A percentile compares a stretch with the other conserved stretches of the same genome.
Evolutionary conservation across 1,140 invertebrate genomes (phyloP).

Genomic region (Philaenus spumarius): DNA sequence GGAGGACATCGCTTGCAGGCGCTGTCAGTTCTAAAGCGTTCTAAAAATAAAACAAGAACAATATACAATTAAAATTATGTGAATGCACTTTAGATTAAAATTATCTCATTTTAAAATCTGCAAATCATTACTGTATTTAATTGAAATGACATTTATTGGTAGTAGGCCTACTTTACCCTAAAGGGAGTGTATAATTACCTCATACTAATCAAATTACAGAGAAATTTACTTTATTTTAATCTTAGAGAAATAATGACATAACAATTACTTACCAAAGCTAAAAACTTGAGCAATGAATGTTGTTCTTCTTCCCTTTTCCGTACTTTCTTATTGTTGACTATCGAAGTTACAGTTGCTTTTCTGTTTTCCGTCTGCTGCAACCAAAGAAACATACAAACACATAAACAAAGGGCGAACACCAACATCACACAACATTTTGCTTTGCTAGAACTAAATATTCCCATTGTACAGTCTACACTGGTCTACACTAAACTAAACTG

Average conservation of each 20-base stretch:
- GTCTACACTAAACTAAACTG: background rate
- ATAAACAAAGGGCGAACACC: background rate
- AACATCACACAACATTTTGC: background rate
- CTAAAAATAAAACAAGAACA: conserved; percentile 51
- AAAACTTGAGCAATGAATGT: conserved; percentile 54
- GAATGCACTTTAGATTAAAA: background rate
- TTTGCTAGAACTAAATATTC: background rate
- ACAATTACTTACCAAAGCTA: conserved; percentile 53
- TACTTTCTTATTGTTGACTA: conserved; percentile 3
- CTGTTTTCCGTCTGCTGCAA: conserved; percentile 11
- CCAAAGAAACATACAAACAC: background rate
- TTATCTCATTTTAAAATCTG: background rate
- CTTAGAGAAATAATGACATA: background rate
- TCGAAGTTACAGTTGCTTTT: background rate
- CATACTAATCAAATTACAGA: background rate
- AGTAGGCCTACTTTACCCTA: background rate
- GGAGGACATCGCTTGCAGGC: conserved; percentile 78
- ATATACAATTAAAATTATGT: background rate
- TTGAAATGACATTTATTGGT: background rate
- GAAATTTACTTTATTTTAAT: background rate
- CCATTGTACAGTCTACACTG: background rate
- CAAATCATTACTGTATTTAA: conserved; percentile 1
- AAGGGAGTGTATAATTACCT: background rate
- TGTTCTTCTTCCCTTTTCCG: conserved; percentile 34
- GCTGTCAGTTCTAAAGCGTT: conserved; percentile 89